Base-by-base conservation (phyloP, 2,113 vertebrate genomes). In the Bos javanicus region DNA sequence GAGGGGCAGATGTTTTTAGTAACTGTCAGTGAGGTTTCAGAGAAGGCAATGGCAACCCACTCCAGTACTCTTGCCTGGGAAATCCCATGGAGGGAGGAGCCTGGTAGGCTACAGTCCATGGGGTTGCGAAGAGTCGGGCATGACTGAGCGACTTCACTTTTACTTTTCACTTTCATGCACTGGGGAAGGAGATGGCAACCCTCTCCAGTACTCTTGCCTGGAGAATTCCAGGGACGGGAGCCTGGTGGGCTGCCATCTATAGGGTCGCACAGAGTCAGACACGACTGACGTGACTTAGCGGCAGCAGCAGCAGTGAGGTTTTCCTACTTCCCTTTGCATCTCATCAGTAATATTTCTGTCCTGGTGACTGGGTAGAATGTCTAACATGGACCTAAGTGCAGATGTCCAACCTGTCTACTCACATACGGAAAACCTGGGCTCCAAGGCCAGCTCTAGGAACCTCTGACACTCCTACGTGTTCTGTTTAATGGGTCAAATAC, bases 121-220 rank as follows among this genome's bases (percentile, higher is more conserved):
- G 33, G 62, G 16, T n/a, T 0, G 8, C 7, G 0, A 67, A 67
- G 33, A 67, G 33, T n/a, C 2, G 0, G 64, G n/a, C 64, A 67
- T 2, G 16, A 67, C 33, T 67, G 64, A 67, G 16, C 4, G 2
- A 9, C 7, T 67, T n/a, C 64, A 19, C 64, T n/a, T n/a, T 67
- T 30, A n/a, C 16, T 67, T 67, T 67, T 19, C 16, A 10, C 64
- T 67, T n/a, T 67, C 33, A n/a, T 2, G 17, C 16, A 19, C 9
- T 67, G 33, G 64, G n/a, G 33, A 67, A 67, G 17, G 64, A 67
- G n/a, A 67, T 67, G 64, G 33, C 64, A 67, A 5, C 8, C 16
- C 17, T 21, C 17, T 67, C 64, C 64, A 67, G 8, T 67, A 4
- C 36, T 67, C 64, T 67, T 67, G 64, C 33, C 33, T 21, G 64